Conservation (phyloP, 1,140 invertebrate genomes). For the Ips nitidus region DNA sequence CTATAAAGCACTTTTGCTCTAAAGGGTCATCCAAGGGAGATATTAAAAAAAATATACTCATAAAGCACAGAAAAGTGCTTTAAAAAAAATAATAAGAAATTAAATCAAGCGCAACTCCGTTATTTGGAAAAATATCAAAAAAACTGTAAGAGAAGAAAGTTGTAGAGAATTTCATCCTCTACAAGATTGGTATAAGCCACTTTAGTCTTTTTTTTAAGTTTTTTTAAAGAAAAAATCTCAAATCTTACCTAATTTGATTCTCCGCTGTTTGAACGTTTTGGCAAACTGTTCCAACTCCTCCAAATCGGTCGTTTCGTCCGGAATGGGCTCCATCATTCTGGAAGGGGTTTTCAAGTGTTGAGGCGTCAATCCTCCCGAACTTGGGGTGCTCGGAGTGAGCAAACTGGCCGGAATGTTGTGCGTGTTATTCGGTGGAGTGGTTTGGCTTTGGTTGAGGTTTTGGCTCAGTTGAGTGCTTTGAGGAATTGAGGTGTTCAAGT, state of each 20-base stretch:
- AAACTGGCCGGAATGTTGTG: constrained; percentile 54
- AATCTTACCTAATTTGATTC: constrained; percentile 83
- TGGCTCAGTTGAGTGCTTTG: constrained; percentile 52
- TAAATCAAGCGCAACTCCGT: too few species aligned
- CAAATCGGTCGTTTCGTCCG: constrained; percentile 91
- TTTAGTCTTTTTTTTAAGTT: too few species aligned
- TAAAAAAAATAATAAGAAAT: too few species aligned
- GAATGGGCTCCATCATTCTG: constrained; percentile 70
- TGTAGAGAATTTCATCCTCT: too few species aligned
- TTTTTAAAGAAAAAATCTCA: constrained; percentile 19
- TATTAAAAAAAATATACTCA: too few species aligned
- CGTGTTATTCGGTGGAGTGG: constrained; percentile 49
- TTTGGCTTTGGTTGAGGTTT: constrained; percentile 48
- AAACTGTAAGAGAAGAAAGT: too few species aligned
- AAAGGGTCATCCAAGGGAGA: too few species aligned
- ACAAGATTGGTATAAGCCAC: too few species aligned
- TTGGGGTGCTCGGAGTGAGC: constrained; percentile 60
- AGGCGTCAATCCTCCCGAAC: constrained; percentile 56
- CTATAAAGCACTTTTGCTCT: too few species aligned
- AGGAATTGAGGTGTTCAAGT: constrained; percentile 56
- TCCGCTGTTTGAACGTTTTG: constrained; percentile 93
- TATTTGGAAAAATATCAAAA: too few species aligned
- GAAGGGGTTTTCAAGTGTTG: constrained; percentile 59
- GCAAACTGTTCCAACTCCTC: constrained; percentile 96
- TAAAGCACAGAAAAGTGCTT: too few species aligned